Conservation (phyloP, 2,888 invertebrate genomes). For the Schrankia costaestrigalis region DNA sequence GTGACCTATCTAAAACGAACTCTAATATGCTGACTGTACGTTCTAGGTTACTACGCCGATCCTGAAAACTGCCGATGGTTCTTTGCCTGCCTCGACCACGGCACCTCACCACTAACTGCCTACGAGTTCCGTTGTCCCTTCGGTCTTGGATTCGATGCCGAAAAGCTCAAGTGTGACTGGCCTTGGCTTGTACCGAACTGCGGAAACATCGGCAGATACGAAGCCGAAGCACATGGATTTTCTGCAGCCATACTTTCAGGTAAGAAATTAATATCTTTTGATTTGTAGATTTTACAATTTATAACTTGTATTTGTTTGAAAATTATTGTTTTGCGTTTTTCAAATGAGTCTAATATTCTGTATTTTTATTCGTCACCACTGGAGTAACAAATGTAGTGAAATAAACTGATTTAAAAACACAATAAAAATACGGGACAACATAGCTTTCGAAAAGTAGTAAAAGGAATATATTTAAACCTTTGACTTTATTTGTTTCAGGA, state of each 20-base stretch:
- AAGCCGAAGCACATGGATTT: slow-evolving; percentile 72
- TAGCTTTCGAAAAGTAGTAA: too few species aligned
- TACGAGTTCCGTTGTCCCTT: slow-evolving; percentile 92
- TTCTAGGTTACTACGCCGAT: slow-evolving; percentile 87
- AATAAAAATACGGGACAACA: too few species aligned
- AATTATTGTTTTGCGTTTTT: too few species aligned
- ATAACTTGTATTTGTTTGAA: too few species aligned
- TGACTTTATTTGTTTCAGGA: slow-evolving; percentile 53
- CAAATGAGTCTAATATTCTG: too few species aligned
- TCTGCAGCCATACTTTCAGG: slow-evolving; percentile 66
- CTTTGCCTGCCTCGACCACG: slow-evolving; percentile 89
- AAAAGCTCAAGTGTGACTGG: slow-evolving; percentile 87
- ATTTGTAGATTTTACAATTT: too few species aligned
- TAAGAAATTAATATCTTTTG: slow-evolving; percentile 31
- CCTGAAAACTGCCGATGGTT: slow-evolving; percentile 92
- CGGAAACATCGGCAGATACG: slow-evolving; percentile 77
- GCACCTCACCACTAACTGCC: slow-evolving; percentile 82
- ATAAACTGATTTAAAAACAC: too few species aligned
- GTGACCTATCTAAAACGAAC: too few species aligned
- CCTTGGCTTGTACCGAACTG: slow-evolving; percentile 87
- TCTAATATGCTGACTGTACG: too few species aligned
- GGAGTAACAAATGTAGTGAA: too few species aligned
- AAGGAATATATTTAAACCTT: too few species aligned
- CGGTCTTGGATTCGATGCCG: slow-evolving; percentile 88
- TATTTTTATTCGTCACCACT: too few species aligned